phyloP scores from a whole-genome alignment of 1,140 invertebrate genomes.

The Drosophila guanche region DNA sequence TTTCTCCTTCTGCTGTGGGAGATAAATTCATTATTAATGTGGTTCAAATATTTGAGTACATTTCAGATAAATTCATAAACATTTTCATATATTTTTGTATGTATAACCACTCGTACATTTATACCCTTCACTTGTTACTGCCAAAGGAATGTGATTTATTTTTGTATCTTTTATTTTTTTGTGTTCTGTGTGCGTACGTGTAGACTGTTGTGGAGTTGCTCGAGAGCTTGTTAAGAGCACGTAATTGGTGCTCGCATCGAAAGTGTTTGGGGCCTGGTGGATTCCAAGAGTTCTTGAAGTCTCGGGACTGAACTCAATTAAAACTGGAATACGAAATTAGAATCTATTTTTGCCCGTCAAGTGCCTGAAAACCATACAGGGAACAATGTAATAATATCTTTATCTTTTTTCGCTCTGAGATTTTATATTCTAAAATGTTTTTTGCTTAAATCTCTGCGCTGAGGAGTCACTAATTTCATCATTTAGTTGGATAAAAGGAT shows the following conservation, averaged over 20 bases:
- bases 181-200: conserved; percentile 27
- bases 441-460: too few species aligned
- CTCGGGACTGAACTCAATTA: conserved; percentile 11
- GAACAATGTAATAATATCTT: too few species aligned
- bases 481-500: too few species aligned
- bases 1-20: conserved; percentile 26
- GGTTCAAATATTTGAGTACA: conserved; percentile 34
- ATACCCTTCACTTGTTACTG: conserved; percentile 62
- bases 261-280: conserved; percentile 40
- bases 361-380: too few species aligned
- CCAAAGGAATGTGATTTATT: conserved; percentile 38
- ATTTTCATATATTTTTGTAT: too few species aligned
- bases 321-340: conserved; percentile 5
- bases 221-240: conserved; percentile 41
- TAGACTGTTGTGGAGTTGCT: conserved; percentile 22
- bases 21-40: conserved; percentile 65
- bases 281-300: conserved; percentile 11
- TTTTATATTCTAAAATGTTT: too few species aligned
- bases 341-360: conserved; percentile 3
- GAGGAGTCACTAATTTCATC: too few species aligned
- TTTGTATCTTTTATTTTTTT: conserved; percentile 20
- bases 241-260: conserved; percentile 36
- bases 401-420: too few species aligned
- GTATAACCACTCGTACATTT: conserved; percentile 4
- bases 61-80: conserved; percentile 26